Evolutionary conservation across 2,888 invertebrate species (phyloP).

Genomic region (Sinelater perroti): DNA sequence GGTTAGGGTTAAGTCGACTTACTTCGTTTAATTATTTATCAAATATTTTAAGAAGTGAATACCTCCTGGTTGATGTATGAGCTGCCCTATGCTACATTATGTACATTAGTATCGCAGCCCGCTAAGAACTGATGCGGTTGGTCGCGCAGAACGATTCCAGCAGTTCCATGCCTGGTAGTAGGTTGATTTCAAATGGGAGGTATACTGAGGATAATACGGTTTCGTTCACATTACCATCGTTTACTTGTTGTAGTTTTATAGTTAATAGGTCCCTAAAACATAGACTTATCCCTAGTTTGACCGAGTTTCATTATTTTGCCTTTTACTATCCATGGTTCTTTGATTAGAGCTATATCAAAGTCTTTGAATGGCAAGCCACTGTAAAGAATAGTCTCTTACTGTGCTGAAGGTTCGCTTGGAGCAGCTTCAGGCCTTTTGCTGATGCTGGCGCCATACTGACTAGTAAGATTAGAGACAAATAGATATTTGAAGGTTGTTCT

Average conservation of each 20-base stretch:
- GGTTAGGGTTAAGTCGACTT: not conserved
- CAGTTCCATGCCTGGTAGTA: not conserved
- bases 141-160: not conserved
- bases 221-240: not conserved
- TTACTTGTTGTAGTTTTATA: not conserved
- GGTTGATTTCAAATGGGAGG: too few species aligned
- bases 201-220: not conserved
- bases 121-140: too few species aligned
- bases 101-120: too few species aligned
- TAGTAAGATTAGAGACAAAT: not conserved
- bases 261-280: not conserved
- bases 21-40: not conserved
- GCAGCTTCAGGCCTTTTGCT: not conserved
- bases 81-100: too few species aligned
- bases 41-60: not conserved
- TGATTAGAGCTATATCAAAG: not conserved
- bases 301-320: not conserved
- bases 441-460: not conserved
- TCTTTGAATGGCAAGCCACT: not conserved
- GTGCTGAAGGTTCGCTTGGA: conserved; percentile 1
- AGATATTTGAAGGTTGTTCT: not conserved
- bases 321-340: conserved; percentile 4
- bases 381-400: not conserved
- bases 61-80: not conserved
- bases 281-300: not conserved